Percentiles rank a stretch among this genome's conserved stretches.
Evolutionary conservation across 2,888 invertebrate species (phyloP).

Genomic region (Clanis bilineata): DNA sequence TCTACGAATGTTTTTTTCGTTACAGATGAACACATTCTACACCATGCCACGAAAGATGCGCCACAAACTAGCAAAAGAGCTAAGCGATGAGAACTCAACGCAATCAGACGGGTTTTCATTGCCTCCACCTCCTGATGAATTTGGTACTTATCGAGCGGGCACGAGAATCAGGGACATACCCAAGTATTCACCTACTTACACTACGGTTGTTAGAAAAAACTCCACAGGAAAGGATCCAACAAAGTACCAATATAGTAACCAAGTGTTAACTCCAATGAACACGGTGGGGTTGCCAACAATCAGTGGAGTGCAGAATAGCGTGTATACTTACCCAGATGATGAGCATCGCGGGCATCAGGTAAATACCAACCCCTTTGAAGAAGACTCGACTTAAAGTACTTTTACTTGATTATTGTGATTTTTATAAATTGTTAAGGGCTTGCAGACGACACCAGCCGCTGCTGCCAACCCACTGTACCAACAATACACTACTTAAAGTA

Average conservation of each 20-base stretch:
- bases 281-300: conserved; percentile 68
- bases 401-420: conserved; percentile 9
- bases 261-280: conserved; percentile 60
- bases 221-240: conserved; percentile 49
- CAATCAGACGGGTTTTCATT: conserved; percentile 74
- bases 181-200: conserved; percentile 62
- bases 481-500: conserved; percentile 37
- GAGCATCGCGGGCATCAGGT: conserved; percentile 56
- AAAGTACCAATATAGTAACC: conserved; percentile 51
- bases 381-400: conserved; percentile 44
- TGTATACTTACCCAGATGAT: conserved; percentile 71
- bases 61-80: conserved; percentile 60
- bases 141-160: conserved; percentile 66
- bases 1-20: too few relatives aligned
- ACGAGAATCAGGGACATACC: conserved; percentile 67
- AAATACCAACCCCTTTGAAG: conserved; percentile 72
- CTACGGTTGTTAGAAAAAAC: conserved; percentile 59
- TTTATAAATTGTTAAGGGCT: conserved; percentile 52
- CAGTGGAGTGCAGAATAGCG: conserved; percentile 52
- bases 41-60: conserved; percentile 75
- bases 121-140: conserved; percentile 76
- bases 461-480: conserved; percentile 28
- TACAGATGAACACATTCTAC: conserved; percentile 75
- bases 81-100: conserved; percentile 69
- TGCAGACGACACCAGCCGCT: conserved; percentile 25